phyloP scores from a whole-genome alignment of 2,113 vertebrate species.

The Myanophis thanlyinensis region DNA sequence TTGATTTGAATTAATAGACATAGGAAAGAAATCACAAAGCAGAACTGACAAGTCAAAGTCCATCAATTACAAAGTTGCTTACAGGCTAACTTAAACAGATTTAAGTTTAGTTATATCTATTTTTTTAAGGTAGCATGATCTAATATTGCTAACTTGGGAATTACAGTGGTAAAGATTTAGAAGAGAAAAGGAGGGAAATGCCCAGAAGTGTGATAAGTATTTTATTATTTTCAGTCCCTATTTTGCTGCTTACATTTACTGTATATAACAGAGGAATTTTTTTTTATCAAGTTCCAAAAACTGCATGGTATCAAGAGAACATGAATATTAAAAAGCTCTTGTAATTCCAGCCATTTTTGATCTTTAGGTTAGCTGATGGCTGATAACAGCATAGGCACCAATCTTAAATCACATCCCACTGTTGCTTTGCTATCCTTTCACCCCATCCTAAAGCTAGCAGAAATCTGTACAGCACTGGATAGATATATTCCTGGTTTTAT shows the following conservation, averaged over 20 bases:
- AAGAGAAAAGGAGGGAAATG: neutral
- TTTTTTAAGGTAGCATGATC: neutral
- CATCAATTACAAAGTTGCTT: neutral
- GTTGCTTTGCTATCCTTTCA: neutral
- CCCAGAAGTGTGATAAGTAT: neutral
- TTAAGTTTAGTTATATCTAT: neutral
- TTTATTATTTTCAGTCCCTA: neutral
- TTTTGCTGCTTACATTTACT: neutral
- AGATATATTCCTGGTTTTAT: neutral
- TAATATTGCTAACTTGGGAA: neutral
- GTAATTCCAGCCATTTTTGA: neutral
- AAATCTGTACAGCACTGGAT: neutral
- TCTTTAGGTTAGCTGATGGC: neutral
- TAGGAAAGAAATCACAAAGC: neutral
- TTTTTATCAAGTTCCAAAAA: neutral
- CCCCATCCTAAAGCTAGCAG: neutral
- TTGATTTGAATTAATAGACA: neutral
- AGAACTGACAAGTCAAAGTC: neutral
- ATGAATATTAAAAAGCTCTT: neutral
- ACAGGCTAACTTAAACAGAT: neutral
- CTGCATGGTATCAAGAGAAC: neutral
- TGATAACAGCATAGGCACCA: neutral
- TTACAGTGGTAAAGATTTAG: neutral
- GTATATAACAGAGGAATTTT: neutral
- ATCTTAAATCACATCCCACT: neutral